phyloP scores from a whole-genome alignment of 2,888 invertebrate genomes.

The Stenodema calcarata region DNA sequence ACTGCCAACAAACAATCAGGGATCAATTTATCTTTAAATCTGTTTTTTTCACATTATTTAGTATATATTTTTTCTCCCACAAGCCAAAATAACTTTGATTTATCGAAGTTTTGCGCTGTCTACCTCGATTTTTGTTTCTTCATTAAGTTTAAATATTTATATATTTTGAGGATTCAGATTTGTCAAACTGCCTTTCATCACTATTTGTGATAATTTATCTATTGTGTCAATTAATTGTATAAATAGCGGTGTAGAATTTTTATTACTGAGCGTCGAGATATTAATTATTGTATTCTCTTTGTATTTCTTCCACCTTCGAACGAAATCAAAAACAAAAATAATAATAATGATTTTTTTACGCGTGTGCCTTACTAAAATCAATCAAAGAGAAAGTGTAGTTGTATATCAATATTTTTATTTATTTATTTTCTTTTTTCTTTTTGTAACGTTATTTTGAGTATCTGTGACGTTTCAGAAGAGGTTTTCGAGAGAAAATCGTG shows the following conservation, averaged over 20 bases:
- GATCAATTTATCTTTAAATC: conserved; percentile 1
- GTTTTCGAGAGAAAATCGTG: not conserved
- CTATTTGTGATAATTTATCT: conserved; percentile 1
- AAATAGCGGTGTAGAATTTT: not conserved
- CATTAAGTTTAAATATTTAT: not conserved
- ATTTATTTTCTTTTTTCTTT: no score
- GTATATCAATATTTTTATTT: no score
- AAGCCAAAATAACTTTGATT: not conserved
- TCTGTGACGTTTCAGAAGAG: not conserved
- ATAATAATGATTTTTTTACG: not conserved
- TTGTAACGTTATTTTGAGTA: not conserved
- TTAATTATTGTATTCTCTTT: not conserved
- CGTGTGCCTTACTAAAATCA: not conserved
- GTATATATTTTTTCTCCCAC: not conserved
- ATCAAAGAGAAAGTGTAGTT: not conserved
- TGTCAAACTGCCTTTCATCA: not conserved
- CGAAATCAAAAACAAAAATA: not conserved
- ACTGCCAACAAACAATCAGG: conserved; percentile 38
- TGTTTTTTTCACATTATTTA: not conserved
- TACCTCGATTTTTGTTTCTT: not conserved
- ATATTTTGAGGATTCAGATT: not conserved
- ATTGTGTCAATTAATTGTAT: conserved; percentile 1
- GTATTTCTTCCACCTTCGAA: not conserved
- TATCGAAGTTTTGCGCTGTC: not conserved
- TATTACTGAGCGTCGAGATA: not conserved